These are phyloP conservation scores for Philaenus spumarius DNA, from an alignment of 1,140 invertebrate genomes.

Conservation along the genomic window DNA sequence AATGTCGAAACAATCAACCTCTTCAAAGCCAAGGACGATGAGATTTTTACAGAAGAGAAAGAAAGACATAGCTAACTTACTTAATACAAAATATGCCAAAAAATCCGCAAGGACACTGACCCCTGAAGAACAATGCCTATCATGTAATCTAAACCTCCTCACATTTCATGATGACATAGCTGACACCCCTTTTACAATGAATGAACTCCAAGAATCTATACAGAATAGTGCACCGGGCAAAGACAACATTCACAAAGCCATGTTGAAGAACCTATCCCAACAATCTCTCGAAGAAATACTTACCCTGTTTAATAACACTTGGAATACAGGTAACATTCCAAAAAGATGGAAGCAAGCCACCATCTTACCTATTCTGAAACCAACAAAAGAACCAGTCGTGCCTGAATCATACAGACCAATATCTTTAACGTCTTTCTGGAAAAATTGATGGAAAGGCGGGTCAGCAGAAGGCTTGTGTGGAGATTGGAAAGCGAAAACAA, in stretches of 20 bases:
- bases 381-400: no score
- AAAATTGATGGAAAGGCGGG: background rate
- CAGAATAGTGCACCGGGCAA: background rate
- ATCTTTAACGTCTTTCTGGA: background rate
- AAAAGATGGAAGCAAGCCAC: no score
- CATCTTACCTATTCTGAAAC: background rate
- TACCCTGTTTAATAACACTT: no score
- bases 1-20: background rate
- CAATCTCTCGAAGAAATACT: background rate
- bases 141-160: no score
- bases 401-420: constrained; percentile 9
- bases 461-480: no score
- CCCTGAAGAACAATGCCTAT: background rate
- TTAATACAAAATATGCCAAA: no score
- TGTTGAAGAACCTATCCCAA: constrained; percentile 1
- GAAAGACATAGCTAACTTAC: background rate
- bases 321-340: no score
- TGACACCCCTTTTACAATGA: constrained; percentile 1
- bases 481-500: constrained; percentile 1
- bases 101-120: background rate
- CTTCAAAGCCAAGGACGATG: no score
- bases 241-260: background rate
- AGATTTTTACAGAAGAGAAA: no score
- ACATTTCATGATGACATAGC: no score
- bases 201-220: background rate